Evolutionary conservation across 2,888 invertebrate genomes (phyloP), one percentile per base, ranked within the genome.

Genomic region (Drosophila austrosaltans): DNA sequence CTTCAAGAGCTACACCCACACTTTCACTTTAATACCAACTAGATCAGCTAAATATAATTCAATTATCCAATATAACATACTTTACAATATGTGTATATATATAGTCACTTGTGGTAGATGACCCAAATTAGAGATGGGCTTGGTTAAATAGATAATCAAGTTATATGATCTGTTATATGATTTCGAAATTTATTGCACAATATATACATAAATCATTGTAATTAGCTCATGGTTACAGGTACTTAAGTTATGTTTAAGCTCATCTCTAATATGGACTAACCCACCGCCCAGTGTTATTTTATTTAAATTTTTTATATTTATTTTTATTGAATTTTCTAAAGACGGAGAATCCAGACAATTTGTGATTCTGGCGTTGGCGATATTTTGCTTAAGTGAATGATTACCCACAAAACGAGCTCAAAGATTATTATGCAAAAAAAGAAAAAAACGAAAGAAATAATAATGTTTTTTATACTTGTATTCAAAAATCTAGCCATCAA

Each of bases 301-400:
- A 44, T 58, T 42, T 53, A 67, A 5, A 5, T 32, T 32, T 32
- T 4, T 32, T 5, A 5, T 36, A 2, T 36, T 36, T 36, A 8
- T 36, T 36, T 36, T 36, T 36, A 36, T 72, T 75, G 57, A 69
- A 58, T 54, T 68, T 75, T 48, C 69, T 67, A 59, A 59, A 75
- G 75, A 82, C 74, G 63, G 63, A 69, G 57, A 56, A n/a, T 30
- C 22, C 63, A 16, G 48, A 25, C 68, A 61, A 66, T 59, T 67
- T 78, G 69, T 58, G 63, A 39, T 57, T 36, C 48, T 58, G 60
- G 66, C 60, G 71, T 61, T 70, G 74, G 72, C 69, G 66, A 53
- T 36, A 48, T 48, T 48, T 48, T 48, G 59, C 72, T 86, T 82
- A 86, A 86, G 87, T 86, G 85, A 82, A 86, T 87, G 89, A 86